A percentile compares a stretch with the other conserved stretches of the same genome.
Conservation (phyloP, 2,888 invertebrate species). For the Sylvicola fuscatus region DNA sequence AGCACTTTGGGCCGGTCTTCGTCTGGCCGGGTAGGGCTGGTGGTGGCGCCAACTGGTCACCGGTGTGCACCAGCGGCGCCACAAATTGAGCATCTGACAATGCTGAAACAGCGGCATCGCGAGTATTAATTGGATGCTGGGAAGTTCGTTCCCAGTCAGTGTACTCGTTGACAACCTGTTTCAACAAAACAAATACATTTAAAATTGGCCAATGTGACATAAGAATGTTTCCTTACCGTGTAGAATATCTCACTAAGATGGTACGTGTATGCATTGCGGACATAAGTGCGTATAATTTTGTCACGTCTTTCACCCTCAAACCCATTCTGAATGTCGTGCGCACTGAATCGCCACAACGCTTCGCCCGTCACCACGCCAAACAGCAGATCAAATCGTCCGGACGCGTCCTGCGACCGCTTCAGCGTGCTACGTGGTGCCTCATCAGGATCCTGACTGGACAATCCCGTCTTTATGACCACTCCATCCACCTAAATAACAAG, state of each 20-base stretch:
- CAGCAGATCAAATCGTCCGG: constrained; percentile 48
- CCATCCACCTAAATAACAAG: constrained; percentile 43
- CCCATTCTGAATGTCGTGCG: constrained; percentile 60
- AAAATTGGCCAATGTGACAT: constrained; percentile 1
- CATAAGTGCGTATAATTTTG: constrained; percentile 73
- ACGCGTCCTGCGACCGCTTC: constrained; percentile 22
- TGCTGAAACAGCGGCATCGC: constrained; percentile 78
- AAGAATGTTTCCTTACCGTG: constrained; percentile 56
- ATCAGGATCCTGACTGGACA: constrained; percentile 39
- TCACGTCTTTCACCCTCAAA: constrained; percentile 77
- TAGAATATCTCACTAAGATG: constrained; percentile 93
- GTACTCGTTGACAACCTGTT: constrained; percentile 66
- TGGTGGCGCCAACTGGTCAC: constrained; percentile 54
- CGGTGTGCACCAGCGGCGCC: constrained; percentile 72
- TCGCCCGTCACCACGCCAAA: constrained; percentile 85
- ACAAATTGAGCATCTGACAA: constrained; percentile 88
- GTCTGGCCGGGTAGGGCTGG: constrained; percentile 33
- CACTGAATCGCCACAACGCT: constrained; percentile 79
- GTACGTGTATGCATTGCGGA: constrained; percentile 85
- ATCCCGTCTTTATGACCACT: constrained; percentile 77
- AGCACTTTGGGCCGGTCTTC: constrained; percentile 51
- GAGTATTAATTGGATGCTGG: constrained; percentile 69
- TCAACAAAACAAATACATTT: neutral
- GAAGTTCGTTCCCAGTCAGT: constrained; percentile 93
- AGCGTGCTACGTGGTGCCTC: constrained; percentile 19